These are phyloP conservation scores for Ambastaia sidthimunki DNA, from an alignment of 2,797 vertebrate species.

Conservation along the genomic window DNA sequence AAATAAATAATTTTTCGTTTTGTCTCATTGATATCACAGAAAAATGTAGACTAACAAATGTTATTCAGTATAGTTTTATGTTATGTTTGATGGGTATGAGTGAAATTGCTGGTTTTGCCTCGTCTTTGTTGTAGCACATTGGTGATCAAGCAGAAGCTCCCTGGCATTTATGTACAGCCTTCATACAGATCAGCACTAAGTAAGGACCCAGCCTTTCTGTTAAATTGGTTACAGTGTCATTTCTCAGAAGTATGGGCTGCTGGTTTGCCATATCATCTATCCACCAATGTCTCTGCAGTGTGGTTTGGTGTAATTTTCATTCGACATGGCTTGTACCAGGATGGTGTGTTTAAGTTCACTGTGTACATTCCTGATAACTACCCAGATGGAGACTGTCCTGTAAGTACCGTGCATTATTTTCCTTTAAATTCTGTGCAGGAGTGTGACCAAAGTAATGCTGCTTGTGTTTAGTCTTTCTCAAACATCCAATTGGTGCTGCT, in stretches of 20 bases:
- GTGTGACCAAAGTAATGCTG: not conserved
- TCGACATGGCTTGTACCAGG: conserved; percentile 95
- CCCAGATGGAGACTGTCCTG: conserved; percentile 96
- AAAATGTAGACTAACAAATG: not conserved
- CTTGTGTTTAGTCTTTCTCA: not conserved
- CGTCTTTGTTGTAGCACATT: conserved; percentile 81
- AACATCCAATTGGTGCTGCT: no score
- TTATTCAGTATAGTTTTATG: not conserved
- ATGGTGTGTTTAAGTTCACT: conserved; percentile 98
- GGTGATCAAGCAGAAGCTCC: conserved; percentile 96
- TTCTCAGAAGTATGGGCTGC: not conserved
- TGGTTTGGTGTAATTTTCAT: conserved; percentile 99
- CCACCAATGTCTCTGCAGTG: conserved; percentile 74
- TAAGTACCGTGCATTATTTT: conserved; percentile 75
- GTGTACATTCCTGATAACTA: conserved; percentile 99
- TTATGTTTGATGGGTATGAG: conserved; percentile 1
- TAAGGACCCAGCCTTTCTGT: conserved; percentile 73
- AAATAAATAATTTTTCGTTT: no score
- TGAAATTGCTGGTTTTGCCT: conserved; percentile 50
- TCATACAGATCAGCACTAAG: conserved; percentile 95
- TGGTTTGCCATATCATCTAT: not conserved
- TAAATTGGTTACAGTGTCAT: not conserved
- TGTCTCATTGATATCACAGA: no score
- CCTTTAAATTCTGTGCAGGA: not conserved
- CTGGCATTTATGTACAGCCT: conserved; percentile 96